Conservation (phyloP, 2,797 vertebrate genomes). For the Pempheris klunzingeri region DNA sequence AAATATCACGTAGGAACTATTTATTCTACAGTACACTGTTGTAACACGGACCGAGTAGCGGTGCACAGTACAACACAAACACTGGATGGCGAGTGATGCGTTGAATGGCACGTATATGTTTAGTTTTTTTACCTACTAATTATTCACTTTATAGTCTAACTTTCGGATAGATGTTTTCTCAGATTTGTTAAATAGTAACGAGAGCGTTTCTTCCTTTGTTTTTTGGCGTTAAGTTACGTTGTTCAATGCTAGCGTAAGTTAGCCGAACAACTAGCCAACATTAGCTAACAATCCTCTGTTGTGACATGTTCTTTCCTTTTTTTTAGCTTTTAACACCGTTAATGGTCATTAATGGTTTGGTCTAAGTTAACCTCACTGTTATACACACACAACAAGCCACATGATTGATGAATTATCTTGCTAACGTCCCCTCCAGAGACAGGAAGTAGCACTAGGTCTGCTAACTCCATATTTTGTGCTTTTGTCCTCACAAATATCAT, state of each 20-base stretch:
- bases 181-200: not conserved
- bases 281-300: constrained; percentile 35
- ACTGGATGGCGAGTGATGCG: constrained; percentile 36
- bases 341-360: not conserved
- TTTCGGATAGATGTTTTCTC: rapidly evolving
- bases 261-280: constrained; percentile 32
- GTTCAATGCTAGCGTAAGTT: constrained; percentile 19
- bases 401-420: no score
- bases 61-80: constrained; percentile 40
- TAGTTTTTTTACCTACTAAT: not conserved
- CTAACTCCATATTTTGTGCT: no score
- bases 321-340: not conserved
- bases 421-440: not conserved
- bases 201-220: not conserved
- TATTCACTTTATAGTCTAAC: not conserved
- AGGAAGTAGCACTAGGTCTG: no score
- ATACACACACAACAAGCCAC: not conserved
- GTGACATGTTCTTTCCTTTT: not conserved
- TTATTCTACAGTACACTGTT: not conserved
- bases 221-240: not conserved
- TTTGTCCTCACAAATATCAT: not conserved
- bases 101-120: constrained; percentile 45
- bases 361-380: not conserved
- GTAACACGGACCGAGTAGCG: constrained; percentile 28
- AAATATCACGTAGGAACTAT: constrained; percentile 26